Evolutionary conservation across 2,113 vertebrate species (phyloP).

Genomic region (Ammodytes marinus): DNA sequence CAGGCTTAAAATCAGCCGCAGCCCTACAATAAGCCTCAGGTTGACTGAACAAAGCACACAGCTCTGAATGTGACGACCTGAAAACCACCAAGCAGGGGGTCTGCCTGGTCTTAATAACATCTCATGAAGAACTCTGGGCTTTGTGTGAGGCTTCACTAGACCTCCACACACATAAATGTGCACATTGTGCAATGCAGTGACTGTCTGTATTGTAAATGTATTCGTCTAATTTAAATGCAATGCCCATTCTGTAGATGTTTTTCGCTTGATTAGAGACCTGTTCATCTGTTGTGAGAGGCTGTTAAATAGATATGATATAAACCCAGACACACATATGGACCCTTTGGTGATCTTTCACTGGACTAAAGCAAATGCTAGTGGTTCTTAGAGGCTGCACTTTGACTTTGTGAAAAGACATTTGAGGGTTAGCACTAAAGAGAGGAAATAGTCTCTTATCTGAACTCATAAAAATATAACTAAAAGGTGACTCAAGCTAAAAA

Average conservation of each 20-base stretch:
- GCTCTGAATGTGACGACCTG: conserved; percentile 17
- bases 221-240: background rate
- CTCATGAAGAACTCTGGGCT: conserved; percentile 8
- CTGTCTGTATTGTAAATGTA: background rate
- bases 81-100: conserved; percentile 25
- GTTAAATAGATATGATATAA: background rate
- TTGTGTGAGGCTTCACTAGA: background rate
- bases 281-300: background rate
- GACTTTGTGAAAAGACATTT: too few relatives aligned
- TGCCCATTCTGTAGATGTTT: background rate
- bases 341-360: background rate
- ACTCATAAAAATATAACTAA: too few relatives aligned
- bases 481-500: too few relatives aligned
- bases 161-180: background rate
- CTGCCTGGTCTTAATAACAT: background rate
- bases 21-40: background rate
- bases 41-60: conserved; percentile 19
- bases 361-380: background rate
- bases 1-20: background rate
- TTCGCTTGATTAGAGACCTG: background rate
- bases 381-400: background rate
- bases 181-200: background rate
- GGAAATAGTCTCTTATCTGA: too few relatives aligned
- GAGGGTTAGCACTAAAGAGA: too few relatives aligned
- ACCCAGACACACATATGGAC: background rate